Percentiles rank a stretch among this genome's conserved stretches.
Conservation (phyloP, 2,888 invertebrate genomes). For the Gerris lacustris region DNA sequence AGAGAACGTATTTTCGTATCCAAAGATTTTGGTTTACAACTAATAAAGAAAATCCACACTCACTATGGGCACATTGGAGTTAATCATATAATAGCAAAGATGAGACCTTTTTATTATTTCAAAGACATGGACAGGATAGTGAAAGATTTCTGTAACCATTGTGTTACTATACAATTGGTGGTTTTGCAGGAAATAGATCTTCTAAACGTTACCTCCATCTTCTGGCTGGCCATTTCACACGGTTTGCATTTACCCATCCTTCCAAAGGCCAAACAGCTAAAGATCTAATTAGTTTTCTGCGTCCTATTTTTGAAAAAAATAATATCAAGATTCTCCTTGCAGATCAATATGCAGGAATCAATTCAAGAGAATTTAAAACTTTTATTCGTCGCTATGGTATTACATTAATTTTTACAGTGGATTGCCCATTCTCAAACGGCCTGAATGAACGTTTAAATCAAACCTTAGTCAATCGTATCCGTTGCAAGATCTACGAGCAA, state of each 20-base stretch:
- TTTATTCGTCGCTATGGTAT: conserved; percentile 23
- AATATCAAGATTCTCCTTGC: conserved; percentile 24
- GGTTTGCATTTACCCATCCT: conserved; percentile 30
- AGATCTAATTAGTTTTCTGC: conserved; percentile 30
- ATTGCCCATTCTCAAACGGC: conserved; percentile 28
- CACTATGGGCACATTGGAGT: neutral
- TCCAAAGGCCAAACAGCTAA: conserved; percentile 30
- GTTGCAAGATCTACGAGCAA: conserved; percentile 26
- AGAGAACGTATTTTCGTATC: conserved; percentile 1
- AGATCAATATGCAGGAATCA: conserved; percentile 27
- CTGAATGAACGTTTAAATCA: conserved; percentile 29
- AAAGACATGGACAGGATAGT: neutral
- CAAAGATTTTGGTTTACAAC: neutral
- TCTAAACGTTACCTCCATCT: conserved; percentile 33
- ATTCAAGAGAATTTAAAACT: conserved; percentile 5
- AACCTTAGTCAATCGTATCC: conserved; percentile 25
- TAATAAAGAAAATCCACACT: conserved; percentile 1
- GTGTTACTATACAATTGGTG: conserved; percentile 30
- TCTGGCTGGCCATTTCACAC: conserved; percentile 30
- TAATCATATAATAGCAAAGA: neutral
- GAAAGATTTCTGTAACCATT: neutral
- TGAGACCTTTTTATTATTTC: conserved; percentile 2
- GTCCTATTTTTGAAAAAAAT: neutral
- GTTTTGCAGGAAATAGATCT: conserved; percentile 30
- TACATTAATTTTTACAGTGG: conserved; percentile 22